Percentiles rank a stretch among this genome's conserved stretches.
phyloP scores from a whole-genome alignment of 2,888 invertebrate genomes.

The Anagyrus pseudococci region DNA sequence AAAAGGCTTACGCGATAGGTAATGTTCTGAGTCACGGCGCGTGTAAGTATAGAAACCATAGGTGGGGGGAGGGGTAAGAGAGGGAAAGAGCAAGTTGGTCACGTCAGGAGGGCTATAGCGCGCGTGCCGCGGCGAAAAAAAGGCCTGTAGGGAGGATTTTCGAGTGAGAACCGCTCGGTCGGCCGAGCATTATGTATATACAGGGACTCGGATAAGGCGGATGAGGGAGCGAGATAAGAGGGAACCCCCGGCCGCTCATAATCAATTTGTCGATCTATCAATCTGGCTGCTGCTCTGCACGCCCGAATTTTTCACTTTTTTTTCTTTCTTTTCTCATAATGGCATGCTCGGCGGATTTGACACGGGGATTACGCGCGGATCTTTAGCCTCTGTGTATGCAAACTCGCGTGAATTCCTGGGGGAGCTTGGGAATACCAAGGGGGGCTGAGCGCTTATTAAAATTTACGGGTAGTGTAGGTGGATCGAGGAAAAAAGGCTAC shows the following conservation, averaged over 20 bases:
- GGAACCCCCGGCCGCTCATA: conserved; percentile 1
- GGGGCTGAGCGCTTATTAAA: too few species aligned
- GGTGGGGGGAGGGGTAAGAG: conserved; percentile 4
- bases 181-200: conserved; percentile 4
- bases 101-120: conserved; percentile 15
- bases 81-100: conserved; percentile 10
- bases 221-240: not conserved
- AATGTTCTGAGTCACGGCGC: conserved; percentile 53
- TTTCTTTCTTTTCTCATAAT: too few species aligned
- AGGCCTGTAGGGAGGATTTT: conserved; percentile 21
- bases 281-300: conserved; percentile 5
- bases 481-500: too few species aligned
- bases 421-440: too few species aligned
- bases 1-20: too few species aligned
- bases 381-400: too few species aligned
- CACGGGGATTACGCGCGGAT: not conserved
- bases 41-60: conserved; percentile 6
- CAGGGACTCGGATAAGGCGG: conserved; percentile 3
- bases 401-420: too few species aligned
- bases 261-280: conserved; percentile 39
- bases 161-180: not conserved
- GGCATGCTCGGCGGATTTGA: too few species aligned
- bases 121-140: not conserved
- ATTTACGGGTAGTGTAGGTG: too few species aligned
- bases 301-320: not conserved